Evolutionary conservation across 2,888 invertebrate genomes (phyloP), one percentile per base, ranked within the genome.

Genomic region (Phasia obesa): DNA sequence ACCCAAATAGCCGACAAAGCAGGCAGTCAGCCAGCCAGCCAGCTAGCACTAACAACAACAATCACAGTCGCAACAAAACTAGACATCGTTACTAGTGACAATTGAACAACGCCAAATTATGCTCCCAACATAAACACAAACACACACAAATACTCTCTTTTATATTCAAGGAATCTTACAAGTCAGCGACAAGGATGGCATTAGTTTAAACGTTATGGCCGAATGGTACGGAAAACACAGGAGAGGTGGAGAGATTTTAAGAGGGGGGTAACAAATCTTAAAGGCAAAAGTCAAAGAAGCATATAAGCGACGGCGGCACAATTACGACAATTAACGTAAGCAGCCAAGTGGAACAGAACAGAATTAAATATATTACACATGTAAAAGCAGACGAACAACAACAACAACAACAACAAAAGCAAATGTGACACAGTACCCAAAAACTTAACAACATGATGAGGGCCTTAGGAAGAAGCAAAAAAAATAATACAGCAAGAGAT

Each of bases 11-110:
- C 87, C 86, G 87, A 85, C 88, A 87, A 87, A 87, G 85, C 67
- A 79, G 59, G n/a, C 78, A 77, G 31, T 17, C 51, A 44, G 57
- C 25, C 57, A 76, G 55, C 6, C 55, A 23, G 53, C 9, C 42
- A 81, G 21, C 13, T 9, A 82, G 11, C 42, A 71, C 53, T 49
- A 21, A 49, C 84, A 84, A 85, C 84, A 87, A 84, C 81, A 84
- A 86, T 84, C 82, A 85, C 62, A 31, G 11, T 49, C 60, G 80
- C 82, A 81, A 85, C 81, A 85, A 86, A 88, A 88, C 89, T 87
- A 89, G 90, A 90, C 89, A 88, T 90, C 88, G 84, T 90, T 91
- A 90, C 90, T 90, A 90, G 91, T 91, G 91, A 90, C 91, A 90
- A 89, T 90, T 90, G 89, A 89, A 87, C 88, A 88, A 49, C 77